Base-by-base conservation (phyloP, 1,140 invertebrate species). In the Sycobia sp. region DNA sequence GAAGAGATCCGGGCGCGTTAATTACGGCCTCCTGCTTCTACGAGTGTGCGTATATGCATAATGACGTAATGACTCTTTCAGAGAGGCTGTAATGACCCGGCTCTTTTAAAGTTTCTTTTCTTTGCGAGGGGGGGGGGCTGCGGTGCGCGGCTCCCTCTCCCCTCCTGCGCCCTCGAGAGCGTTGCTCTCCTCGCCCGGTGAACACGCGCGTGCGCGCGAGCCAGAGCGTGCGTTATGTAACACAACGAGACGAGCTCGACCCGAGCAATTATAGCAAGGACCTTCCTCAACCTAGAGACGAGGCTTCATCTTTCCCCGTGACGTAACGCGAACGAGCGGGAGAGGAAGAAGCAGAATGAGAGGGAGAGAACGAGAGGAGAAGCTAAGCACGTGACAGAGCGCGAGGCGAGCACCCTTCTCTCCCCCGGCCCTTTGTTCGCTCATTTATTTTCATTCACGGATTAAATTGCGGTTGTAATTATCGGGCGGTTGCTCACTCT, bases 381-480 rank as follows among this genome's bases (percentile, higher is more conserved):
- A 46, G 44, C 51, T 41, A 44, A 64, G 54, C 62, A 64, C 54
- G 53, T 64, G 62, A 44, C 62, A n/a, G n/a, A n/a, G n/a, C n/a
- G n/a, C n/a, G n/a, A n/a, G 23, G 36, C 36, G 38, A 34, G 55
- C 53, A 53, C 41, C n/a, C 41, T 43, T 16, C 49, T 53, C 34
- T 46, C 8, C 50, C 32, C 47, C 50, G 50, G 36, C 32, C 59
- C 44, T 58, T 65, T 65, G 62, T 65, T 53, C 62, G 62, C 55
- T 65, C 62, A 59, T 65, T 65, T 65, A 59, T 58, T 58, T 47
- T 65, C 62, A 54, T 65, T 65, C 55, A 36, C 55, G 23, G 56
- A 65, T 65, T 65, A 65, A 65, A 58, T 59, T 65, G 62, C 62
- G 62, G 47, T 59, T 59, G 62, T 65, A 65, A 65, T 65, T 65